These are phyloP conservation scores for Halictus quadricinctus DNA, from an alignment of 2,888 invertebrate species.

Conservation along the genomic window DNA sequence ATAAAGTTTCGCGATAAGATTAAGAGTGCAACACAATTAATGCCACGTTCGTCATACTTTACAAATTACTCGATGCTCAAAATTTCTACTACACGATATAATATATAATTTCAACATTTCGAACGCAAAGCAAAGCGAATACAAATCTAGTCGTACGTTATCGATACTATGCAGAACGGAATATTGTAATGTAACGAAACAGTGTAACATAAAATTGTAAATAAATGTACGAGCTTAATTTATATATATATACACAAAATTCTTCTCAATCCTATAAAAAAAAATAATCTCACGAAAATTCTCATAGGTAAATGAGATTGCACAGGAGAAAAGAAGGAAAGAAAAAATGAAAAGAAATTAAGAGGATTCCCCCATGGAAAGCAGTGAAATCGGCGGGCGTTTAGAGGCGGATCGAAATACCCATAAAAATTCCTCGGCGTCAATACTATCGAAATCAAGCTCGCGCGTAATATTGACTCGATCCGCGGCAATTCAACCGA, in stretches of 20 bases:
- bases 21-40: neutral
- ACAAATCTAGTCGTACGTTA: conserved; percentile 76
- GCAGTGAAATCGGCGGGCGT: neutral
- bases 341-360: neutral
- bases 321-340: too few relatives aligned
- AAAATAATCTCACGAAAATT: neutral
- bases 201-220: conserved; percentile 72
- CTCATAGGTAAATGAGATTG: neutral
- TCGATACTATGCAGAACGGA: conserved; percentile 64
- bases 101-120: conserved; percentile 44
- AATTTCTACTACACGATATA: conserved; percentile 59
- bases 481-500: conserved; percentile 40
- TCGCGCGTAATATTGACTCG: conserved; percentile 49
- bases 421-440: conserved; percentile 23
- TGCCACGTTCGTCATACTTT: conserved; percentile 4
- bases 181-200: conserved; percentile 65
- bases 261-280: conserved; percentile 4
- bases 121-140: conserved; percentile 64
- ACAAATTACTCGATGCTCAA: conserved; percentile 37
- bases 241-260: conserved; percentile 8
- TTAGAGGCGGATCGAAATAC: neutral
- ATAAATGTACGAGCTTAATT: conserved; percentile 68
- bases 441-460: conserved; percentile 33
- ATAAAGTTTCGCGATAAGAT: neutral
- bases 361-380: neutral